Percentiles rank a stretch among this genome's conserved stretches.
Conservation (phyloP, 2,888 invertebrate species). For the Zygothrica quintamaculata region DNA sequence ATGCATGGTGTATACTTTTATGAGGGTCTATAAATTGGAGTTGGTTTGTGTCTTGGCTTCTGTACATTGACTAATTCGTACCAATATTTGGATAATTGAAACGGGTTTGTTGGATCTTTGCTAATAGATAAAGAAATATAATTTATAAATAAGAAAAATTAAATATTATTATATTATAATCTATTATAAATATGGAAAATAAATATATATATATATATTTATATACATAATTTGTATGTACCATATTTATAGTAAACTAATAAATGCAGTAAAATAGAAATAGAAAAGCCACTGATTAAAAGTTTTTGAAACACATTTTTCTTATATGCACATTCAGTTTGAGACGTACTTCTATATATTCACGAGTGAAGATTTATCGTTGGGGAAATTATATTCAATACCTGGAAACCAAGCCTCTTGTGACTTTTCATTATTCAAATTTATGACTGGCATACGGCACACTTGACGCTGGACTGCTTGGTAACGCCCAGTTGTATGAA, state of each 20-base stretch:
- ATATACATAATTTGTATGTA: too few species aligned
- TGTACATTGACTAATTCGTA: not conserved
- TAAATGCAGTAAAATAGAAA: too few species aligned
- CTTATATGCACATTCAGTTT: too few species aligned
- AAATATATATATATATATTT: too few species aligned
- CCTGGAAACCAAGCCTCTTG: conserved; percentile 1
- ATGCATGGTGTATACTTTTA: conserved; percentile 64
- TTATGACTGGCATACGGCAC: conserved; percentile 15
- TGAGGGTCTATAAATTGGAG: conserved; percentile 42
- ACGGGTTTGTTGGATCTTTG: not conserved
- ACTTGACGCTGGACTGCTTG: conserved; percentile 36
- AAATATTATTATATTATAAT: too few species aligned
- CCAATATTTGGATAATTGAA: not conserved
- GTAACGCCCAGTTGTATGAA: conserved; percentile 42
- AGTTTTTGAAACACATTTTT: too few species aligned
- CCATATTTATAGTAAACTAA: too few species aligned
- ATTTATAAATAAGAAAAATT: too few species aligned
- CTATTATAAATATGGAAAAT: too few species aligned
- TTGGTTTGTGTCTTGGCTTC: conserved; percentile 34
- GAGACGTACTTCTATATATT: too few species aligned
- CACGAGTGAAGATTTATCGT: conserved; percentile 4
- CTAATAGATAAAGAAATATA: too few species aligned
- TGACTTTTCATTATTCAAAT: conserved; percentile 58
- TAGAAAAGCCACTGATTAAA: too few species aligned
- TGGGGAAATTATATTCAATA: conserved; percentile 9